A percentile compares a stretch with the other conserved stretches of the same genome.
These are phyloP conservation scores for Sinonovacula constricta DNA, from an alignment of 1,140 invertebrate genomes.

Conservation along the genomic window DNA sequence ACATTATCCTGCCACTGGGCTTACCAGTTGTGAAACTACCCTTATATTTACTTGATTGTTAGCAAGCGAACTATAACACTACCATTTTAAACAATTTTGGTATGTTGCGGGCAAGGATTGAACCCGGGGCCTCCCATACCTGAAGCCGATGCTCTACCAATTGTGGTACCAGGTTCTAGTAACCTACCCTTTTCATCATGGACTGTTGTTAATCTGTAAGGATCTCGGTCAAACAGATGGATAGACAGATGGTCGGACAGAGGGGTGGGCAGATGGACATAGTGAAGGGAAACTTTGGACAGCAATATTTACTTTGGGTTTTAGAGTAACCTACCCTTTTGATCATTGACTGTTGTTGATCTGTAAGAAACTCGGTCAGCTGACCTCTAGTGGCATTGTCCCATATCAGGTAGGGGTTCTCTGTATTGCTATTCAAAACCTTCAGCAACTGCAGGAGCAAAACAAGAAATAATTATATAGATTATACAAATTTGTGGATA, in stretches of 20 bases:
- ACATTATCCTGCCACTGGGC: background rate
- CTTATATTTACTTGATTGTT: background rate
- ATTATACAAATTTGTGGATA: no score
- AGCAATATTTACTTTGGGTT: no score
- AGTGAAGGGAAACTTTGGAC: no score
- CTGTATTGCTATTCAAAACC: constrained; percentile 95
- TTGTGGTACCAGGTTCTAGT: no score
- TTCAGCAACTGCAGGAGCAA: constrained; percentile 89
- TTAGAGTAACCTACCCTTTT: constrained; percentile 74
- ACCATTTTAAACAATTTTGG: background rate
- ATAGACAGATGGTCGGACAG: background rate
- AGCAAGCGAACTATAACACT: background rate
- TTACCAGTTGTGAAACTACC: background rate
- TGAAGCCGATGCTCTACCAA: background rate
- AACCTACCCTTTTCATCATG: no score
- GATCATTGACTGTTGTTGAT: constrained; percentile 83
- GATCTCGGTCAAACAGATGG: no score
- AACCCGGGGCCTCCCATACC: background rate
- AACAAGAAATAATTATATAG: no score
- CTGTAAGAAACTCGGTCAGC: constrained; percentile 91
- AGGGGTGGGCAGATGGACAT: background rate
- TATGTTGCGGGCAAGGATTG: background rate
- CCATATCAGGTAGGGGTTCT: constrained; percentile 98
- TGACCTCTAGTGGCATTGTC: constrained; percentile 97
- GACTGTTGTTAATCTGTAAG: no score